Evolutionary conservation across 1,140 invertebrate species (phyloP).

Genomic region (Saccostrea echinata): DNA sequence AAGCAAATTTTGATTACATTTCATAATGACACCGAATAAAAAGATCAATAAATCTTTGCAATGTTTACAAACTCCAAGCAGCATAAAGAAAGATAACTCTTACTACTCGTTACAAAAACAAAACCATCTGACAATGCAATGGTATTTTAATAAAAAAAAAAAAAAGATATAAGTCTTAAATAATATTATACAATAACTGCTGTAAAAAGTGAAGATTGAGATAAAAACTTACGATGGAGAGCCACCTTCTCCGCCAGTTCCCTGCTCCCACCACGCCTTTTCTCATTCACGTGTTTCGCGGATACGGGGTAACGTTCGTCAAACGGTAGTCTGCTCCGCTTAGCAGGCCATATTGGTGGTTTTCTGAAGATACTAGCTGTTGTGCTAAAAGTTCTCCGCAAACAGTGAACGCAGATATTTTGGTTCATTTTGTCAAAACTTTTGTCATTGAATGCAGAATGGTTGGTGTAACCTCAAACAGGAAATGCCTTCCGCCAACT

Average conservation of each 20-base stretch:
- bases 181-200: not conserved
- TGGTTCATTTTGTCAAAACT: not conserved
- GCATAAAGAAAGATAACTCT: not conserved
- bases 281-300: slow-evolving; percentile 29
- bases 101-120: not conserved
- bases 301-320: not conserved
- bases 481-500: not conserved
- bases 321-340: slow-evolving; percentile 9
- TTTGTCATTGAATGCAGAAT: not conserved
- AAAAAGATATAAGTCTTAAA: no score
- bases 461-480: not conserved
- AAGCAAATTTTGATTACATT: no score
- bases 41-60: no score
- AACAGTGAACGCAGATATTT: not conserved
- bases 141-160: no score
- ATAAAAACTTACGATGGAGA: not conserved
- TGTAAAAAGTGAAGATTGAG: not conserved
- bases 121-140: no score
- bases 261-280: not conserved
- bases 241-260: slow-evolving; percentile 26
- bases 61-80: not conserved
- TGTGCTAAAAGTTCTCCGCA: not conserved
- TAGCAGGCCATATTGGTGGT: slow-evolving; percentile 1
- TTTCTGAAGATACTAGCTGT: not conserved
- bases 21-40: no score